These are phyloP conservation scores for Ascaphus truei DNA, from an alignment of 2,113 vertebrate species.

Conservation along the genomic window DNA sequence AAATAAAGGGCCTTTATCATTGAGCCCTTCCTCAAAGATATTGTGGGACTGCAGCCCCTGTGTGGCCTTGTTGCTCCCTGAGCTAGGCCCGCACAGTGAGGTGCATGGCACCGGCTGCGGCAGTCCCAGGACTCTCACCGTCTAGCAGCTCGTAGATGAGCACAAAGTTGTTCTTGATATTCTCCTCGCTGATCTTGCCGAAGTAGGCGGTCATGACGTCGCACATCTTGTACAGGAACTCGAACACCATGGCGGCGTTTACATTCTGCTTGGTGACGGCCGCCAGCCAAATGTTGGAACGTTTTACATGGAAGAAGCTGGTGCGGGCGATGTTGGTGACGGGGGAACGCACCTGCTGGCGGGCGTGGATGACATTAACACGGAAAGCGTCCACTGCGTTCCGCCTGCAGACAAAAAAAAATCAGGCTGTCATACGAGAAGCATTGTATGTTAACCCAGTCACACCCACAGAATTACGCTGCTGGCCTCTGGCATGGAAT, in stretches of 20 bases:
- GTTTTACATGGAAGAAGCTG: constrained; percentile 97
- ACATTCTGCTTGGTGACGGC: constrained; percentile 99
- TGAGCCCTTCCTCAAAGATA: too few species aligned
- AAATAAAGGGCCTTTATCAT: too few species aligned
- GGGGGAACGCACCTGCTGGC: constrained; percentile 96
- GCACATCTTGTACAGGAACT: constrained; percentile 99
- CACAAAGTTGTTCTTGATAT: constrained; percentile 99
- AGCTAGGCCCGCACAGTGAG: too few species aligned
- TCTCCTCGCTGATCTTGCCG: constrained; percentile 98
- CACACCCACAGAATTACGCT: too few species aligned
- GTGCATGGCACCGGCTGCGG: too few species aligned
- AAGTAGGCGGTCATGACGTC: constrained; percentile 98
- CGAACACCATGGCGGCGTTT: constrained; percentile 98
- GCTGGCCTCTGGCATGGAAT: too few species aligned
- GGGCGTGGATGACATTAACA: constrained; percentile 96
- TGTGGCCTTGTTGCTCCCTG: too few species aligned
- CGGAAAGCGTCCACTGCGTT: constrained; percentile 97
- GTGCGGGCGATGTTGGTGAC: constrained; percentile 98
- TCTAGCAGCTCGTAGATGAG: constrained; percentile 97
- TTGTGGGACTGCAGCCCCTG: too few species aligned
- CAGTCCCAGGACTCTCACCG: too few species aligned
- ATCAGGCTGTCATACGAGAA: too few species aligned
- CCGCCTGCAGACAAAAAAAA: constrained; percentile 65
- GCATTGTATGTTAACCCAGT: too few species aligned
- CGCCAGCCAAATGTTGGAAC: constrained; percentile 98